Percentiles rank a stretch among this genome's conserved stretches.
Evolutionary conservation across 2,888 invertebrate genomes (phyloP).

Genomic region (Enchytraeus crypticus): DNA sequence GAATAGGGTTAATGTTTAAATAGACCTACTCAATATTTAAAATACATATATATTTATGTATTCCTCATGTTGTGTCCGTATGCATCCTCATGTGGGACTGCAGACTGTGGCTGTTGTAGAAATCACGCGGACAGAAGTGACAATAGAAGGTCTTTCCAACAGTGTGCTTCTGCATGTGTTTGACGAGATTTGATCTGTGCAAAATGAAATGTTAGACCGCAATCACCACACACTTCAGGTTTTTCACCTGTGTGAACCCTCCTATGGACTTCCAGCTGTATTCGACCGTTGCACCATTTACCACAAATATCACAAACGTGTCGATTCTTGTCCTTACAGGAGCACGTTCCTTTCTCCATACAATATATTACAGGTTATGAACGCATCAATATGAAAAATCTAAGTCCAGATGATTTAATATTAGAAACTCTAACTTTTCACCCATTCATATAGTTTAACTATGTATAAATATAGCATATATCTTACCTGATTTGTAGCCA

Average conservation of each 20-base stretch:
- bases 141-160: slow-evolving; percentile 7
- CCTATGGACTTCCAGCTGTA: slow-evolving; percentile 13
- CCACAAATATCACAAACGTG: slow-evolving; percentile 12
- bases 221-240: slow-evolving; percentile 15
- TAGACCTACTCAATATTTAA: no score
- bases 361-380: no score
- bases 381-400: no score
- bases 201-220: slow-evolving; percentile 15
- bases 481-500: no score
- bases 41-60: no score
- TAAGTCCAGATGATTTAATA: no score
- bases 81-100: slow-evolving; percentile 13
- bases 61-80: slow-evolving; percentile 9
- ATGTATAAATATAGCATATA: no score
- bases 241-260: slow-evolving; percentile 17
- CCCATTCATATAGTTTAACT: no score
- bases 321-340: slow-evolving; percentile 1
- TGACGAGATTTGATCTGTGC: slow-evolving; percentile 16
- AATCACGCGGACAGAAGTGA: slow-evolving; percentile 5
- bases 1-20: no score
- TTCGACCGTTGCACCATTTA: slow-evolving; percentile 9
- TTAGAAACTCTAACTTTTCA: no score
- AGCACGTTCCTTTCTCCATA: not conserved
- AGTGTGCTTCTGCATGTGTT: slow-evolving; percentile 15
- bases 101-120: slow-evolving; percentile 14